A percentile compares a stretch with the other conserved stretches of the same genome.
Conservation (phyloP, 1,140 invertebrate genomes). For the Macrobrachium nipponense region DNA sequence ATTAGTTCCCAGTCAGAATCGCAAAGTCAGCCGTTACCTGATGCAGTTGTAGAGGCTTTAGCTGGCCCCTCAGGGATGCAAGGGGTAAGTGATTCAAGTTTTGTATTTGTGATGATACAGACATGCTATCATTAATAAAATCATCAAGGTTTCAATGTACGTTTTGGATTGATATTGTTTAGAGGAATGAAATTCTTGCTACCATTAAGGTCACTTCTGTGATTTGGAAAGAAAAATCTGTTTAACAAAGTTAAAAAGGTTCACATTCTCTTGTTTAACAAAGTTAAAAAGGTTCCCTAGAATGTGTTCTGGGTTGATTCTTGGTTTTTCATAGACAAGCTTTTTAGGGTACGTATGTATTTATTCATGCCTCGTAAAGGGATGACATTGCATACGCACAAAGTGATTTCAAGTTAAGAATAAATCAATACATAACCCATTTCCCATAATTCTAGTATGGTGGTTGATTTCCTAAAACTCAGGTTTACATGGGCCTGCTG, state of each 20-base stretch:
- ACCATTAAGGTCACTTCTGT: no score
- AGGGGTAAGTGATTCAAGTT: conserved; percentile 28
- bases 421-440: no score
- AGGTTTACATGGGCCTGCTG: background rate
- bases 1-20: background rate
- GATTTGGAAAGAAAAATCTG: no score
- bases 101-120: background rate
- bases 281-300: no score
- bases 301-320: no score
- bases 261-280: no score
- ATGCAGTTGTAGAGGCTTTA: conserved; percentile 62
- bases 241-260: no score
- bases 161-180: background rate
- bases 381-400: no score
- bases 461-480: background rate
- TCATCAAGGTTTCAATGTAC: background rate
- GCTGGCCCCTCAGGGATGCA: conserved; percentile 64
- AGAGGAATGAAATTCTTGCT: background rate
- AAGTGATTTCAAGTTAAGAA: no score
- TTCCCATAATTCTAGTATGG: background rate
- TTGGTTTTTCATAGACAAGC: no score
- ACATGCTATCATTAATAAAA: background rate
- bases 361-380: no score
- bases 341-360: no score
- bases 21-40: conserved; percentile 59